Base-by-base conservation (phyloP, 2,113 vertebrate species). In the Scomber scombrus region DNA sequence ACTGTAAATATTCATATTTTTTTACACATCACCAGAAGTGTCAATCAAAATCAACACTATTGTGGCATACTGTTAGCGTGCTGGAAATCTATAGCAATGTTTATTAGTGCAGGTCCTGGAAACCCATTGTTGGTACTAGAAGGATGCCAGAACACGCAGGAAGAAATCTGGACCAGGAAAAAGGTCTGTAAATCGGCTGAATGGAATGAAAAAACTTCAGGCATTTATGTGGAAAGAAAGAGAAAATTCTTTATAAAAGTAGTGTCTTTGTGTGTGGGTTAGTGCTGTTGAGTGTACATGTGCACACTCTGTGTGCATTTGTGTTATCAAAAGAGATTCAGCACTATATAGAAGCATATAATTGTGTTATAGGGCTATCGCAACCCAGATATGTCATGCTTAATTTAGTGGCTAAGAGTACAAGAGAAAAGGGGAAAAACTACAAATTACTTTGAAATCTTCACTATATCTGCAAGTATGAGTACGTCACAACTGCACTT, bases 1-100 rank as follows among this genome's bases (percentile, higher is more conserved):
- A 94, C 90, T 93, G 93, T 94, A 94, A 94, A 93, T 93, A 93
- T 94, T 94, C 92, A 90, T 93, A 83, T 89, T 85, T 91, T 87
- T 47, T 79, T 63, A 85, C 81, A 85, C 85, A 91, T 88, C 84
- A 88, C 55, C 76, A 21, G 49, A 49, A 68, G 85, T 94, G 93
- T 92, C 92, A 94, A 91, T 94, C 93, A 94, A 92, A 90, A 86
- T 82, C 83, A 88, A 87, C 31, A 65, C 83, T 79, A 76, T 82
- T 78, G 70, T 86, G 76, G 63, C 79, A 63, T 65, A 75, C 64
- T 49, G 65, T 63, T 61, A 63, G 71, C 64, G 55, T 5, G 11
- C 34, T 54, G 69, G 21, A 75, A 80, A 80, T 73, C 73, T 71
- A 46, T 47, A 71, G 84, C 71, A 71, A 50, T 80, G 80, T 77